Conservation (phyloP, 2,797 vertebrate genomes). For the Helostoma temminkii region DNA sequence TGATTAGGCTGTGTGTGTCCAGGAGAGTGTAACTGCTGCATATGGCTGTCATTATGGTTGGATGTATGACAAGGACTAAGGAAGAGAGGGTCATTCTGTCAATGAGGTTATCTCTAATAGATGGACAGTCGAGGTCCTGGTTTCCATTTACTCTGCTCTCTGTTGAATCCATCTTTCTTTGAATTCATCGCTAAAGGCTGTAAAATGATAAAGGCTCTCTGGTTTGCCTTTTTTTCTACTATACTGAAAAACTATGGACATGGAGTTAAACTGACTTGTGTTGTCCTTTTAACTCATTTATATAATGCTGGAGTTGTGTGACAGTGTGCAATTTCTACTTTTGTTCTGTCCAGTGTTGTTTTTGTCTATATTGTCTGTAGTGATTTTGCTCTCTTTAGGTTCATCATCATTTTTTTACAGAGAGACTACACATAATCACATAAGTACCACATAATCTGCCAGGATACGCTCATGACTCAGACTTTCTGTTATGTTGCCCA, state of each 20-base stretch:
- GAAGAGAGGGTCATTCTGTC: constrained; percentile 66
- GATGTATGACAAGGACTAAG: constrained; percentile 66
- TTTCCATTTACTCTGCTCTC: constrained; percentile 65
- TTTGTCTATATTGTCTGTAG: too few relatives aligned
- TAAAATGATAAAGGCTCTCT: constrained; percentile 30
- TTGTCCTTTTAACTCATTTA: neutral
- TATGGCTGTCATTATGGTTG: constrained; percentile 59
- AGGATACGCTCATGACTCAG: too few relatives aligned
- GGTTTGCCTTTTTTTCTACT: constrained; percentile 4
- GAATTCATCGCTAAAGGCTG: constrained; percentile 40
- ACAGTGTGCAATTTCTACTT: neutral
- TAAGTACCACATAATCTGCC: too few relatives aligned
- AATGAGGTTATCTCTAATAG: constrained; percentile 79
- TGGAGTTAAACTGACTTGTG: neutral
- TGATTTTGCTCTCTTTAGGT: too few relatives aligned
- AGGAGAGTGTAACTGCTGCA: constrained; percentile 42
- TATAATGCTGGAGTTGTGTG: neutral
- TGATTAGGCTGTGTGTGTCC: constrained; percentile 40
- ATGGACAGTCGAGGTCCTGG: constrained; percentile 79
- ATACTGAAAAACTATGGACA: neutral
- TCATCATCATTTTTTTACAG: too few relatives aligned
- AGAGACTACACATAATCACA: too few relatives aligned
- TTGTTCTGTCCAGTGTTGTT: too few relatives aligned
- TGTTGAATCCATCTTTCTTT: constrained; percentile 32
- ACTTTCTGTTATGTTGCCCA: too few relatives aligned